A percentile compares a stretch with the other conserved stretches of the same genome.
Conservation (phyloP, 2,113 vertebrate genomes). For the Scophthalmus maximus region DNA sequence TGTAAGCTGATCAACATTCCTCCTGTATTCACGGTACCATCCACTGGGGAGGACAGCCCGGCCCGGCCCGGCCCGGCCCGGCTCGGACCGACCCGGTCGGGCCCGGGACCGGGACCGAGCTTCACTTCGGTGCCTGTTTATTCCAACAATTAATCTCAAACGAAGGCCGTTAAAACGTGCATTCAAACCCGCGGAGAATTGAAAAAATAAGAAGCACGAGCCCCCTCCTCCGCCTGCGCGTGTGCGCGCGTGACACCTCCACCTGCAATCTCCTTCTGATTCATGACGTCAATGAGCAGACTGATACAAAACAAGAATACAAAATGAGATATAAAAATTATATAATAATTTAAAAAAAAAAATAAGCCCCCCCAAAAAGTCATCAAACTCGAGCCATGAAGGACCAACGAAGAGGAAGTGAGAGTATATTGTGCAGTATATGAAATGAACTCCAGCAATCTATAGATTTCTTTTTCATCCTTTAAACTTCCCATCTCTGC, state of each 20-base stretch:
- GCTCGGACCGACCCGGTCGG: not conserved
- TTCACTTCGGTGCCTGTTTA: not conserved
- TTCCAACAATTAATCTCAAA: slow-evolving; percentile 30
- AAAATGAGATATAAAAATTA: too few relatives aligned
- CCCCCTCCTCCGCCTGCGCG: not conserved
- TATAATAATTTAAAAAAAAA: too few relatives aligned
- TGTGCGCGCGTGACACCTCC: slow-evolving; percentile 43
- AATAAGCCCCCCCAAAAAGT: too few relatives aligned
- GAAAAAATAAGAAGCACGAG: slow-evolving; percentile 25
- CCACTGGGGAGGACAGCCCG: slow-evolving; percentile 55
- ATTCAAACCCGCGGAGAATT: slow-evolving; percentile 5
- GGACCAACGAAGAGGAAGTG: too few relatives aligned
- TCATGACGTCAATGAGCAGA: slow-evolving; percentile 25
- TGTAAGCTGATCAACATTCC: slow-evolving; percentile 82
- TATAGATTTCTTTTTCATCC: too few relatives aligned
- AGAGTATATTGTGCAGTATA: too few relatives aligned
- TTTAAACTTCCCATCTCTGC: not conserved
- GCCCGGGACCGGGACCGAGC: slow-evolving; percentile 1
- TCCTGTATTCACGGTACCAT: slow-evolving; percentile 73
- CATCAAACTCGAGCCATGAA: too few relatives aligned
- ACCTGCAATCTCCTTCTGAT: slow-evolving; percentile 32
- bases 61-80: not conserved
- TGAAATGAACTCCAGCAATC: too few relatives aligned
- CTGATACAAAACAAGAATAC: not conserved
- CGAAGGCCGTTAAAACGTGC: slow-evolving; percentile 39